Base-by-base conservation (phyloP, 92 coral and sea anemone genomes). In the Porites divaricata region DNA sequence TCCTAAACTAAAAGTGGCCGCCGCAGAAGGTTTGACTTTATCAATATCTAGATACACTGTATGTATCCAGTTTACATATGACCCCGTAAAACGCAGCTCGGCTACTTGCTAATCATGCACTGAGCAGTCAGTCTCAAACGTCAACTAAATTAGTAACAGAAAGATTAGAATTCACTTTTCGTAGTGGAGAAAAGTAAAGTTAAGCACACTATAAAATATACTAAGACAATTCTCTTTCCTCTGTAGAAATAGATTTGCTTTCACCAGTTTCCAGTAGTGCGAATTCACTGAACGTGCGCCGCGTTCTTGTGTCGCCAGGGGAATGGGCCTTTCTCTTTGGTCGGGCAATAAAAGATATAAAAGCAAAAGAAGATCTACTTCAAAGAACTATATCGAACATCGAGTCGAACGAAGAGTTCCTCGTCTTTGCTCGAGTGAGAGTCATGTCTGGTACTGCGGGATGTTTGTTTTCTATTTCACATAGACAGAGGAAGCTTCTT, bases 391-490 rank as follows among this genome's bases (percentile, higher is more conserved):
- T 91, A 15, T 8, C 73, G 2, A 88, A 85, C 70, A 85, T 91
- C n/a, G 95, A 91, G 75, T 74, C 92, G 19, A 84, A 84, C 63
- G 59, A 75, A 13, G 95, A 91, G 64, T 91, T 91, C 64, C 17
- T 91, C 13, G 85, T 88, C 48, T 77, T 66, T 48, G 67, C 86
- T 22, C 75, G 78, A n/a, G n/a, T 83, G 17, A 77, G 74, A 9
- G 19, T 85, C 11, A 6, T 81, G 8, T 54, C 85, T 8, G 2
- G 86, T 5, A 5, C 19, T 21, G 45, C 75, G n/a, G 93, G 93
- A 9, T 78, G 92, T 2, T 66, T 94, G 8, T 94, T 94, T 41
- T 94, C 98, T 9, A 91, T 94, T 70, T 80, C 85, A 8, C 95
- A 91, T 67, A 50, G 71, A 16, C 83, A 84, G 63, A 80, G 74